These are phyloP conservation scores for Cylloceria caligata DNA, from an alignment of 2,888 invertebrate species.

Conservation along the genomic window DNA sequence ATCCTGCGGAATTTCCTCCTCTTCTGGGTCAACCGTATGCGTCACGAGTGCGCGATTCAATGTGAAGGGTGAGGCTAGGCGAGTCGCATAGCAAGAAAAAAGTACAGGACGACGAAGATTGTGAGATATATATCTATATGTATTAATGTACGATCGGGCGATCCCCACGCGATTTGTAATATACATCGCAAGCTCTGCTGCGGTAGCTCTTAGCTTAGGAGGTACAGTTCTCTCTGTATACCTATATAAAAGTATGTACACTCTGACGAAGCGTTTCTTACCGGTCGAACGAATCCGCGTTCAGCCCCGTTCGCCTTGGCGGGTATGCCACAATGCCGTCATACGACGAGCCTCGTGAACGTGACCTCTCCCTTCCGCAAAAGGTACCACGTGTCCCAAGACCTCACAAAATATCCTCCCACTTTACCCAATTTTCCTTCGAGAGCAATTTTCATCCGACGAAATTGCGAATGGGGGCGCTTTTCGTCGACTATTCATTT, in stretches of 20 bases:
- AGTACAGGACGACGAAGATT: neutral
- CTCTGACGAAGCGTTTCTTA: slow-evolving; percentile 45
- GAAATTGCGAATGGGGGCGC: slow-evolving; percentile 1
- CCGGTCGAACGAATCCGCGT: slow-evolving; percentile 42
- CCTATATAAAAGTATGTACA: slow-evolving; percentile 9
- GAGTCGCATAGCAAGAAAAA: neutral
- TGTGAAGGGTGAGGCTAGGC: neutral
- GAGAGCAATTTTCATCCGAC: slow-evolving; percentile 16
- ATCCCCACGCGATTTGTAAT: slow-evolving; percentile 35
- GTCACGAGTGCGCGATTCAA: slow-evolving; percentile 45
- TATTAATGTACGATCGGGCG: slow-evolving; percentile 8
- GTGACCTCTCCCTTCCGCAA: slow-evolving; percentile 27
- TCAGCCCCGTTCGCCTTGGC: neutral
- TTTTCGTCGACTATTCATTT: neutral
- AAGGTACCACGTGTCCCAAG: slow-evolving; percentile 17
- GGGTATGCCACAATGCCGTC: slow-evolving; percentile 46
- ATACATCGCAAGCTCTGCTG: slow-evolving; percentile 19
- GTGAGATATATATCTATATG: neutral
- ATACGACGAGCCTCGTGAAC: slow-evolving; percentile 35
- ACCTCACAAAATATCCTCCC: slow-evolving; percentile 1
- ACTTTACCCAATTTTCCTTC: neutral
- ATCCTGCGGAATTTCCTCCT: slow-evolving; percentile 50
- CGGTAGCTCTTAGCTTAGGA: neutral
- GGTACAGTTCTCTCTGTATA: neutral
- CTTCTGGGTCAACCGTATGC: slow-evolving; percentile 63